Evolutionary conservation across 1,140 invertebrate species (phyloP).

Genomic region (Brachystomella parvula): DNA sequence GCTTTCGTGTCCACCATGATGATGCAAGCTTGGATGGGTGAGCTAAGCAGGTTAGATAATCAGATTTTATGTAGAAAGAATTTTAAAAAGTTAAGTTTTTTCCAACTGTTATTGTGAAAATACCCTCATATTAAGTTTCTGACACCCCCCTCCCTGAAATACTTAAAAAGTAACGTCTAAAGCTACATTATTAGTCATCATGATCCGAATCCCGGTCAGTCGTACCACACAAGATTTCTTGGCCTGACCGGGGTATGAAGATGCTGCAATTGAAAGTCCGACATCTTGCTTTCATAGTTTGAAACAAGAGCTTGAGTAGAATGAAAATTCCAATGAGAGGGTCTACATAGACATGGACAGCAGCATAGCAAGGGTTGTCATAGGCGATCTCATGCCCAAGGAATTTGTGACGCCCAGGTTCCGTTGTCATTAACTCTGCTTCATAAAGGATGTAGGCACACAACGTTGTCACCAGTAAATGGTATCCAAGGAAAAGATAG

Average conservation of each 20-base stretch:
- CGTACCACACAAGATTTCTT: background rate
- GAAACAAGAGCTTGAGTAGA: background rate
- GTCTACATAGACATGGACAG: background rate
- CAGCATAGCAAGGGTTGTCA: background rate
- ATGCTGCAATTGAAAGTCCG: background rate
- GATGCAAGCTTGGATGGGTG: constrained; percentile 77
- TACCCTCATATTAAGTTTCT: no score
- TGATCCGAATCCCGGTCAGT: background rate
- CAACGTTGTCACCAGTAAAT: background rate
- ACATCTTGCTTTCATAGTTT: background rate
- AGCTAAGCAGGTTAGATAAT: constrained; percentile 20
- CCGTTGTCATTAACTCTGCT: background rate
- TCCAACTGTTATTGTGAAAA: no score
- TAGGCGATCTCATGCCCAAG: background rate
- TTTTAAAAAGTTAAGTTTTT: no score
- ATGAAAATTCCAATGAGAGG: background rate
- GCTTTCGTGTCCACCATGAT: constrained; percentile 67
- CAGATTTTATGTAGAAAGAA: constrained; percentile 3
- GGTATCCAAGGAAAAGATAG: background rate
- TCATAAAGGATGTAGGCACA: background rate
- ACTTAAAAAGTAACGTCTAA: no score
- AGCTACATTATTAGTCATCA: background rate
- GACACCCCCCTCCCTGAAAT: no score
- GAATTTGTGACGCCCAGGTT: background rate
- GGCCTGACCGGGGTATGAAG: background rate